Conservation (phyloP, 2,113 vertebrate genomes). For the Alosa alosa region DNA sequence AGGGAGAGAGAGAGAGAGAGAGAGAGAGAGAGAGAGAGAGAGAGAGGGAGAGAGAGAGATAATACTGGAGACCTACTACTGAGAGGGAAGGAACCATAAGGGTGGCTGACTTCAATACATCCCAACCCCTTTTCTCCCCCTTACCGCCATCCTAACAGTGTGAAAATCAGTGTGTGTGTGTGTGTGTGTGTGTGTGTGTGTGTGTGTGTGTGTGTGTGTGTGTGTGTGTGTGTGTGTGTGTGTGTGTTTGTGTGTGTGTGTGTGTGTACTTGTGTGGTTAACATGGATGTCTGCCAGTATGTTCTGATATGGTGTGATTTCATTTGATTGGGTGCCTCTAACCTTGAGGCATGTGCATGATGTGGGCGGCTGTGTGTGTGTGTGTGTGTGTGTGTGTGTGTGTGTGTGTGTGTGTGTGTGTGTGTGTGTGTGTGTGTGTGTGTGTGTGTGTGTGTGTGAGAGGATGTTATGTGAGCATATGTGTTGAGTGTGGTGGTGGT, state of each 20-base stretch:
- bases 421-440: neutral
- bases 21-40: neutral
- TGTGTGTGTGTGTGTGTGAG: neutral
- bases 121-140: neutral
- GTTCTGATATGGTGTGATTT: neutral
- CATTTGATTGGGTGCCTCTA: neutral
- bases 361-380: constrained; percentile 26
- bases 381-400: constrained; percentile 13
- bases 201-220: too few species aligned
- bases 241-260: too few species aligned
- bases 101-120: too few species aligned
- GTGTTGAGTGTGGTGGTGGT: too few species aligned
- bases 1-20: too few species aligned
- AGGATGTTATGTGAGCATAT: too few species aligned
- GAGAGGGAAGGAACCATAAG: neutral
- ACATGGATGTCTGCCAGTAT: neutral
- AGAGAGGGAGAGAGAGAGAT: too few species aligned
- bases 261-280: too few species aligned
- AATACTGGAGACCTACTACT: neutral
- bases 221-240: too few species aligned
- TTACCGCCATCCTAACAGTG: neutral
- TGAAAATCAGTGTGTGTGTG: too few species aligned
- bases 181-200: too few species aligned
- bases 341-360: neutral
- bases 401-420: constrained; percentile 20